A percentile compares a stretch with the other conserved stretches of the same genome.
These are phyloP conservation scores for Euplexia lucipara DNA, from an alignment of 2,888 invertebrate genomes.

Conservation along the genomic window DNA sequence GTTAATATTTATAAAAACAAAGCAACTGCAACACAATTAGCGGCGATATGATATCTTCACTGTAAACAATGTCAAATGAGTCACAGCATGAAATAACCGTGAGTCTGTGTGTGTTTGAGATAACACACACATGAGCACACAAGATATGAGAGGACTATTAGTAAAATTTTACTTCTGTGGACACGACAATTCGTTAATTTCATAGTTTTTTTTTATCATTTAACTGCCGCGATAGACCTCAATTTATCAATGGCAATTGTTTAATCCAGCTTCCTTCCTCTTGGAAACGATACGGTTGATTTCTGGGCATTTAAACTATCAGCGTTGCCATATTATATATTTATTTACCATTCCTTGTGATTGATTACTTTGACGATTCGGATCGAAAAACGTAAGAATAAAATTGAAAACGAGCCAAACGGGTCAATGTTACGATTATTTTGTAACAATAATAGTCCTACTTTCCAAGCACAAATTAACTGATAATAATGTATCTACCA, in stretches of 20 bases:
- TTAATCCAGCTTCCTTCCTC: too few relatives aligned
- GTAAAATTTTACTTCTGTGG: conserved; percentile 20
- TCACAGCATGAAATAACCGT: conserved; percentile 52
- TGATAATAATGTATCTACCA: conserved; percentile 32
- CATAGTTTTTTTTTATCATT: background rate
- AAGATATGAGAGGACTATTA: conserved; percentile 17
- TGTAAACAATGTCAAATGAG: conserved; percentile 70
- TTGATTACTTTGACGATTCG: conserved; percentile 24
- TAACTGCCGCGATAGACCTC: background rate
- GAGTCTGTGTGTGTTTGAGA: conserved; percentile 20
- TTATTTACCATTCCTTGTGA: conserved; percentile 3
- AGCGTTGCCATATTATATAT: background rate
- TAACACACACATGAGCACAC: conserved; percentile 25
- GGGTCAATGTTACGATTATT: conserved; percentile 52
- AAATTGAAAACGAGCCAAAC: conserved; percentile 46
- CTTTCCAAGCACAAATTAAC: conserved; percentile 30
- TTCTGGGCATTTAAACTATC: background rate
- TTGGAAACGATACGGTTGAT: background rate
- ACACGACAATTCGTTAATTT: conserved; percentile 1
- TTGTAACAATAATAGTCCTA: conserved; percentile 42
- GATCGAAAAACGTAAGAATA: conserved; percentile 23
- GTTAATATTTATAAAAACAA: conserved; percentile 56
- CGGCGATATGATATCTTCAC: conserved; percentile 34
- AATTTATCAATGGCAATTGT: background rate
- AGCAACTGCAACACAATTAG: conserved; percentile 47